A percentile compares a stretch with the other conserved stretches of the same genome.
These are phyloP conservation scores for Anoplius nigerrimus DNA, from an alignment of 2,888 invertebrate species.

Conservation along the genomic window DNA sequence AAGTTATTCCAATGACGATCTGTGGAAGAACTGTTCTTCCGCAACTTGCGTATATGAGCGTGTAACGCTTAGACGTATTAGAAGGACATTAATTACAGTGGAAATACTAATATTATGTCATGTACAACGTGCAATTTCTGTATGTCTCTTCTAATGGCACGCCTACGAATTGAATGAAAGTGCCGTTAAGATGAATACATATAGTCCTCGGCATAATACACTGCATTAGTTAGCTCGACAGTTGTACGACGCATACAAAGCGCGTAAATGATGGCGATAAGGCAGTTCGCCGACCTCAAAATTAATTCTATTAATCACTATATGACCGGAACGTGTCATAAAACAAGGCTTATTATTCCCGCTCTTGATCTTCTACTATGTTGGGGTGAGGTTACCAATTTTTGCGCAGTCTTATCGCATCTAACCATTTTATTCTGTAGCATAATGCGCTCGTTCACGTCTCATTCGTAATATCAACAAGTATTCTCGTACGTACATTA, in stretches of 20 bases:
- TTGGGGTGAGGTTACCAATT: too few relatives aligned
- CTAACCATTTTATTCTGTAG: too few relatives aligned
- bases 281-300: slow-evolving; percentile 52
- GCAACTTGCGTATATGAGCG: too few relatives aligned
- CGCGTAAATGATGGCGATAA: slow-evolving; percentile 51
- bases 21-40: too few relatives aligned
- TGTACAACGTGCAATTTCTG: slow-evolving; percentile 51
- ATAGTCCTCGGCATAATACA: slow-evolving; percentile 53
- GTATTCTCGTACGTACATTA: too few relatives aligned
- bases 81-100: slow-evolving; percentile 50
- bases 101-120: slow-evolving; percentile 52
- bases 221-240: slow-evolving; percentile 56
- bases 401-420: too few relatives aligned
- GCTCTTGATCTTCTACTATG: background rate
- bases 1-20: too few relatives aligned
- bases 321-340: slow-evolving; percentile 26
- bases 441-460: too few relatives aligned
- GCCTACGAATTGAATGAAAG: slow-evolving; percentile 59
- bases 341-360: slow-evolving; percentile 8
- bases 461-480: too few relatives aligned
- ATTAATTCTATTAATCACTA: slow-evolving; percentile 55
- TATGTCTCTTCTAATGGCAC: slow-evolving; percentile 47
- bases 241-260: slow-evolving; percentile 51
- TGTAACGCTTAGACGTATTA: too few relatives aligned
- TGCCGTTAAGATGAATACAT: slow-evolving; percentile 58